Conservation (phyloP, 2,888 invertebrate genomes). For the Tetragonula carbonaria region DNA sequence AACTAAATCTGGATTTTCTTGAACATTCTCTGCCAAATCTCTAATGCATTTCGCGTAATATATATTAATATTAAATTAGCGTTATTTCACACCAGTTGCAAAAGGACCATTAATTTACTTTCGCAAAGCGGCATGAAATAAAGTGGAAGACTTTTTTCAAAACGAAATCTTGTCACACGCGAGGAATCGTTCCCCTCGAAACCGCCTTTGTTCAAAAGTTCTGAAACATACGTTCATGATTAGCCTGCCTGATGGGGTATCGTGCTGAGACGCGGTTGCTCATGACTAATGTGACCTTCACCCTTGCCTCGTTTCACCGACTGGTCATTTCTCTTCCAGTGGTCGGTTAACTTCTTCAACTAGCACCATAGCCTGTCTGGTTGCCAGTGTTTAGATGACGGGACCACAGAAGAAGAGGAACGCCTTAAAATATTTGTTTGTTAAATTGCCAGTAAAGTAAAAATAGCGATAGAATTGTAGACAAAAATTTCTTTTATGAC, state of each 20-base stretch:
- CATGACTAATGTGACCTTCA: constrained; percentile 69
- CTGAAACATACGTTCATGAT: background rate
- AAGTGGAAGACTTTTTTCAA: background rate
- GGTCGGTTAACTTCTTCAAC: constrained; percentile 25
- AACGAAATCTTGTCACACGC: background rate
- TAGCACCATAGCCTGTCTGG: constrained; percentile 31
- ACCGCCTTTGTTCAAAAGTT: constrained; percentile 13
- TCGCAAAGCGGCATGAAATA: constrained; percentile 1
- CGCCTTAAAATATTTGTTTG: background rate
- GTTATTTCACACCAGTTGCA: constrained; percentile 5
- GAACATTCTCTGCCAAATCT: background rate
- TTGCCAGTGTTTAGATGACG: constrained; percentile 13
- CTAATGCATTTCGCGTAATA: background rate
- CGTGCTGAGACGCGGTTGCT: constrained; percentile 28
- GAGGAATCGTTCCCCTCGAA: background rate
- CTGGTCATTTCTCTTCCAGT: constrained; percentile 64
- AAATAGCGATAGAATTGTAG: background rate
- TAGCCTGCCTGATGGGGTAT: constrained; percentile 20
- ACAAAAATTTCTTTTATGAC: background rate
- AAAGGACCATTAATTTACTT: constrained; percentile 35
- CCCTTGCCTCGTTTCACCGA: constrained; percentile 68
- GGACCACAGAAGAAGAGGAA: background rate
- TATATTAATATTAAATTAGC: background rate
- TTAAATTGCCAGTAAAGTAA: too few relatives aligned
- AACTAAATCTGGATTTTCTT: background rate